Base-by-base conservation (phyloP, 2,797 vertebrate species). In the Neomorphus geoffroyi region DNA sequence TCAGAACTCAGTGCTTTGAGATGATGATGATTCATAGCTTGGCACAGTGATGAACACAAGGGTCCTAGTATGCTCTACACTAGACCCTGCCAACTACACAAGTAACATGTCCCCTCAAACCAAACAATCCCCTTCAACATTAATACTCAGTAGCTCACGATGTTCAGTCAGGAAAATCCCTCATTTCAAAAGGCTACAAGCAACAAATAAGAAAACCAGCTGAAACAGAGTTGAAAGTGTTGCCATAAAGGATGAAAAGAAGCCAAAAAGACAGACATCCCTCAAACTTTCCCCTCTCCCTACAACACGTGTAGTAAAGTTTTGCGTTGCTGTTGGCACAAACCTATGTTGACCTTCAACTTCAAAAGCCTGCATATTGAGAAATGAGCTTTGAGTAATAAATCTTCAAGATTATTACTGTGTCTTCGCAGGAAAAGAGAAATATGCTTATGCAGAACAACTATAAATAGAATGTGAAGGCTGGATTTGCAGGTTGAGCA, bases 401-500 rank as follows among this genome's bases (percentile, higher is more conserved):
- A 72, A 88, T 92, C 51, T 81, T 81, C 28, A 81, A 50, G 33
- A 89, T 70, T 82, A 91, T 91, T 73, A 93, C n/a, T 33, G 5
- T 77, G 48, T 51, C 81, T 93, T 92, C 6, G 2, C 43, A 94
- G 82, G 67, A 92, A 94, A 77, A 82, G 58, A 75, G 33, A 58
- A 92, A 95, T 91, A 80, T 51, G 90, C 67, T 82, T 85, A 73
- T n/a, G 37, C 66, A 82, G 87, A 80, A 46, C 2, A 8, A 62
- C 35, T 94, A 72, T 30, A 89, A 91, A 85, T 69, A 94, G 85
- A 91, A 85, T 5, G 17, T 33, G 35, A 92, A 62, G 39, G 64
- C 3, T 56, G 56, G 43, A 84, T 89, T 56, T 94, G 82, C 86
- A 88, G 45, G 67, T 80, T 93, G 87, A 85, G 81, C 67, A 94